phyloP scores from a whole-genome alignment of 2,113 vertebrate species.

The Scartelaos histophorus region DNA sequence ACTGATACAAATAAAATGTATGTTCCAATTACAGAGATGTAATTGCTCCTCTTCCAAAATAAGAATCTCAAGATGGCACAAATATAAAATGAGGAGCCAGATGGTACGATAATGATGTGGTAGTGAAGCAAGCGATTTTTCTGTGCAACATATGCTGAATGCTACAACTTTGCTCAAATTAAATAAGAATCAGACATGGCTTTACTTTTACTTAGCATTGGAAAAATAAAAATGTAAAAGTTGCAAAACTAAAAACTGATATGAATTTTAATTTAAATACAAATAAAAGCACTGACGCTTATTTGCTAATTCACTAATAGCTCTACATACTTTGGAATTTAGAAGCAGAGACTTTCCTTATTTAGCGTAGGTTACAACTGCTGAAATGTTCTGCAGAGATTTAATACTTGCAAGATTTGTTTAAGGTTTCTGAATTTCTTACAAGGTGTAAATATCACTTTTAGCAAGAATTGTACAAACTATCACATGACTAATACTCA shows the following conservation, averaged over 20 bases:
- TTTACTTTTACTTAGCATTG: neutral
- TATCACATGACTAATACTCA: neutral
- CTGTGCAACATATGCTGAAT: neutral
- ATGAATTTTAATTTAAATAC: neutral
- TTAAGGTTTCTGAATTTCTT: neutral
- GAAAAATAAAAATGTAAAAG: neutral
- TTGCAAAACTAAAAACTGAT: neutral
- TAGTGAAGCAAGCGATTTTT: neutral
- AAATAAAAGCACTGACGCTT: neutral
- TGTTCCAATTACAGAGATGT: neutral
- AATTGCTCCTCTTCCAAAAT: constrained; percentile 32
- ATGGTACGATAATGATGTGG: neutral
- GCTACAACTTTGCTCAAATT: constrained; percentile 8
- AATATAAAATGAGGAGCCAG: constrained; percentile 3
- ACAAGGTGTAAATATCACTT: neutral
- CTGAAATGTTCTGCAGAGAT: neutral
- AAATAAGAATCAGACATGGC: constrained; percentile 18
- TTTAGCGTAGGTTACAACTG: constrained; percentile 40
- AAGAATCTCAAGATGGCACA: constrained; percentile 9
- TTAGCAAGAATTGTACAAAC: neutral
- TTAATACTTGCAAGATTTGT: neutral
- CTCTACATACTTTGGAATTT: too few relatives aligned
- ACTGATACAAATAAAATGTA: neutral
- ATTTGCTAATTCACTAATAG: too few relatives aligned
- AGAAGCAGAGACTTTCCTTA: constrained; percentile 10